Evolutionary conservation across 2,888 invertebrate genomes (phyloP), one percentile per base, ranked within the genome.

Genomic region (Hetaerina titia): DNA sequence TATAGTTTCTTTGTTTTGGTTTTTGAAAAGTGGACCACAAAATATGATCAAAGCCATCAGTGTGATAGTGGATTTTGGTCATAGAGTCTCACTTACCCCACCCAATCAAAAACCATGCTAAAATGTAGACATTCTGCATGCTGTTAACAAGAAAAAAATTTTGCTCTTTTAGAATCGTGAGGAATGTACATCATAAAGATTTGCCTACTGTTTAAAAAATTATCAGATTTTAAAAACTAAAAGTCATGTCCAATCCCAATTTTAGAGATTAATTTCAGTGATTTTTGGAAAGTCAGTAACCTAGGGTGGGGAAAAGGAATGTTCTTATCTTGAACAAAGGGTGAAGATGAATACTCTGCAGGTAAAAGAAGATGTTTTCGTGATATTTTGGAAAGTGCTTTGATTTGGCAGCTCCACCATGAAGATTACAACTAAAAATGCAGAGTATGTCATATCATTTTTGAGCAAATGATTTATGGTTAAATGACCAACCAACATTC

Each of bases 391-490:
- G 92, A 92, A 22, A 45, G 89, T 22, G 11, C 22, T 57, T 74
- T 56, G 74, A 92, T 69, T 92, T 56, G 22, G 31, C n/a, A 11
- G 69, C 22, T 63, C 58, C 25, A 57, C 8, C 22, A 45, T n/a
- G 56, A 69, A 69, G 69, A 69, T 69, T 13, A 81, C 6, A 81
- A 5, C 25, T 92, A 19, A 69, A 31, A 17, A 22, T 31, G 92
- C 69, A 69, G n/a, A 92, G 69, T 92, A 92, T 69, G 60, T 56
- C 92, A 92, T 69, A 92, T 92, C 92, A 92, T 92, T 92, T 69
- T 89, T 92, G 56, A 74, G 69, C 11, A 69, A 92, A 92, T 92
- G 92, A 92, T 92, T 56, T 57, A 60, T 69, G 92, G 92, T 92
- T 11, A 92, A 92, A 69, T 58, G 92, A 69, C 92, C 92, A 92